These are phyloP conservation scores for Lapara coniferarum DNA, from an alignment of 2,888 invertebrate species.

Conservation along the genomic window DNA sequence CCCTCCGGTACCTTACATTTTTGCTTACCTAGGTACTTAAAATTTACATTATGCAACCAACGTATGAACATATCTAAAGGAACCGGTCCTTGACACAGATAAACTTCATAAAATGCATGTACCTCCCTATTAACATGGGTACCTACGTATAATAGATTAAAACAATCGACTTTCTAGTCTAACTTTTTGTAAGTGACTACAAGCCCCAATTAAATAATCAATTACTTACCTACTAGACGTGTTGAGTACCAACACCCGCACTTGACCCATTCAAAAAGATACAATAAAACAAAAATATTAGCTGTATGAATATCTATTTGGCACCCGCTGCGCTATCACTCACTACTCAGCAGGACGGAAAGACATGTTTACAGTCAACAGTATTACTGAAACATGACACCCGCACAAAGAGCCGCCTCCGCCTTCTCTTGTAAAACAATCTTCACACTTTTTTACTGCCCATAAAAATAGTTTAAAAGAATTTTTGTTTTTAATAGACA, in stretches of 20 bases:
- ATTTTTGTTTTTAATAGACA: constrained; percentile 80
- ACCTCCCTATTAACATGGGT: no score
- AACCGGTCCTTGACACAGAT: no score
- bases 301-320: constrained; percentile 45
- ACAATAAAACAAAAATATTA: constrained; percentile 29
- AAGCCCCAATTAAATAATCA: neutral
- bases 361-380: constrained; percentile 82
- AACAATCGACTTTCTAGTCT: no score
- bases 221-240: neutral
- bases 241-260: neutral
- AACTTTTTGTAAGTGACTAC: no score
- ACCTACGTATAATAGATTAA: no score
- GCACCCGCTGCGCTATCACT: constrained; percentile 72
- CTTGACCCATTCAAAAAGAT: constrained; percentile 17
- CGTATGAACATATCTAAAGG: no score
- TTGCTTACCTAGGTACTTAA: no score
- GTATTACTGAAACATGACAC: constrained; percentile 69
- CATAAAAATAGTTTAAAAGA: constrained; percentile 83
- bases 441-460: constrained; percentile 80
- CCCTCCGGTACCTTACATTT: no score
- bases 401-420: constrained; percentile 80
- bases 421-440: constrained; percentile 79
- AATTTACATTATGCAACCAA: no score
- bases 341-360: constrained; percentile 62
- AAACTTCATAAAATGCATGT: no score